Base-by-base conservation (phyloP, 1,140 invertebrate genomes). In the Ceratoteleas bidentatus region DNA sequence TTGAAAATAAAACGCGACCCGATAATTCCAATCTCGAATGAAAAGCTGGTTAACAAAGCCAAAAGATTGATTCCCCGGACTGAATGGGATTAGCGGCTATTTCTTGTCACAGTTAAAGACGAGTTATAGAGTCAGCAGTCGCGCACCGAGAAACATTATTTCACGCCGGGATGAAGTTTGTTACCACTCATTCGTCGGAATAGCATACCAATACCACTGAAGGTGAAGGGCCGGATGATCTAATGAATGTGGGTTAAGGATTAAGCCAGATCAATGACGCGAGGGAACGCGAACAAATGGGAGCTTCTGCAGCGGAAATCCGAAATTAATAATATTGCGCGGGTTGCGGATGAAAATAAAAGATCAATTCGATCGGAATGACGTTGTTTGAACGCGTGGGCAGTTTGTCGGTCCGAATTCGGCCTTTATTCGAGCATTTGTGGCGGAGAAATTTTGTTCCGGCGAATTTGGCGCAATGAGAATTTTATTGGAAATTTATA, bases 211-310 rank as follows among this genome's bases (percentile, higher is more conserved):
- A 52, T 53, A 70, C 36, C 34, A 10, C 47, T 56, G 58, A 72
- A 34, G 34, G 2, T 0, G 15, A 3, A 14, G 56, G 38, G 6
- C 15, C 10, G 13, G 56, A 70, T 73, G 58, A 73, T 73, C 54
- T 56, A 73, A 49, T 64, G 69, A 73, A 64, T 64, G 69, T 73
- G 60, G 69, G 69, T 73, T 73, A 62, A 62, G 60, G 69, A 73
- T 64, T 73, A 64, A 53, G 57, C n/a, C 47, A 38, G 57, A 64
- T 64, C 58, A 73, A 57, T 73, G 69, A 24, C 34, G 38, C 47
- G 50, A 76, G 61, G 47, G 43, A 68, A 75, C 47, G 66, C 47
- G 72, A 60, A 45, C 60, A 74, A 74, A 75, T 64, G 53, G 15
- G 56, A n/a, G n/a, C n/a, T 6, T 8, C 43, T 10, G 24, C 24